Conservation (phyloP, 2,888 invertebrate genomes). For the Ormyrus nitidulus region DNA sequence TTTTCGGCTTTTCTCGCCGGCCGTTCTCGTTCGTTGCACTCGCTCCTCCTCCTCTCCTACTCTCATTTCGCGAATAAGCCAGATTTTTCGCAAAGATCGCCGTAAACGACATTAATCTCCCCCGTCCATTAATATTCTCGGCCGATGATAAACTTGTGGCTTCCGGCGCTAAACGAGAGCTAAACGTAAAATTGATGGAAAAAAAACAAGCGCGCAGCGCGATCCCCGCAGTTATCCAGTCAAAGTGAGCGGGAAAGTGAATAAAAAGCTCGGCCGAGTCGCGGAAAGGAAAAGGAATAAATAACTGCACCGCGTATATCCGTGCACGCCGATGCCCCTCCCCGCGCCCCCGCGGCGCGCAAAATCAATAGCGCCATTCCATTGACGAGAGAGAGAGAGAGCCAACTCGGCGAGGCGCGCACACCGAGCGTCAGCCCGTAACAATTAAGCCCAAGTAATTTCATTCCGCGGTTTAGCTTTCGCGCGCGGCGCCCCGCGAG, state of each 20-base stretch:
- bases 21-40: slow-evolving; percentile 9
- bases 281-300: not conserved
- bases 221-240: not conserved
- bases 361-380: slow-evolving; percentile 32
- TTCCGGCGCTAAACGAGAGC: too few relatives aligned
- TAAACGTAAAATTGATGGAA: too few relatives aligned
- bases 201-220: too few relatives aligned
- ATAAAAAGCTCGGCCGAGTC: not conserved
- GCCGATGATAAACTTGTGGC: too few relatives aligned
- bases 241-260: slow-evolving; percentile 21
- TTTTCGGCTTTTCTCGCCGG: slow-evolving; percentile 8
- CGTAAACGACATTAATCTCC: slow-evolving; percentile 53
- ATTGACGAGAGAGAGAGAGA: not conserved
- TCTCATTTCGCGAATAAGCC: slow-evolving; percentile 36
- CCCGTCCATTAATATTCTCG: too few relatives aligned
- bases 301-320: slow-evolving; percentile 11
- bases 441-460: slow-evolving; percentile 72
- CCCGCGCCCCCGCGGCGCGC: not conserved
- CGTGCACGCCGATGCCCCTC: not conserved
- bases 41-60: not conserved
- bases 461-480: slow-evolving; percentile 70
- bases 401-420: slow-evolving; percentile 4
- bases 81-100: slow-evolving; percentile 59
- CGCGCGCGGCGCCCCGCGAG: slow-evolving; percentile 59
- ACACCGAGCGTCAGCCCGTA: slow-evolving; percentile 51